phyloP scores from a whole-genome alignment of 2,888 invertebrate species.

The Polylopha cassiicola region DNA sequence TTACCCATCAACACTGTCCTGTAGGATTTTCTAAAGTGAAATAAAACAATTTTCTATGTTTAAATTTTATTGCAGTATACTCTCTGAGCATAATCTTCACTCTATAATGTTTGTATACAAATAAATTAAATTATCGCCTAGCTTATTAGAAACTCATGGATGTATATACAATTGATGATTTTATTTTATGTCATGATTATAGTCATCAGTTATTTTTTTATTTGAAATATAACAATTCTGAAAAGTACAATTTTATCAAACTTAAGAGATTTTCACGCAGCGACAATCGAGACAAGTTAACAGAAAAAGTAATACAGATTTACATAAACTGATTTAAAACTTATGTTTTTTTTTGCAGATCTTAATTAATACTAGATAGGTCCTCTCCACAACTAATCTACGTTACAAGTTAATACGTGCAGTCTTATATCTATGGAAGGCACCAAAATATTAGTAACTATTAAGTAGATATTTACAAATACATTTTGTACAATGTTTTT shows the following conservation, averaged over 20 bases:
- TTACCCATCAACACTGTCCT: too few species aligned
- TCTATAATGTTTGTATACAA: constrained; percentile 24
- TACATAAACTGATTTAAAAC: too few species aligned
- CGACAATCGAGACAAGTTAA: too few species aligned
- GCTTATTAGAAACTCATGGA: constrained; percentile 21
- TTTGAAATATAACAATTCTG: too few species aligned
- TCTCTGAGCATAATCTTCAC: constrained; percentile 26
- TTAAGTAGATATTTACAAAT: constrained; percentile 29
- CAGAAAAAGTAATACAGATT: too few species aligned
- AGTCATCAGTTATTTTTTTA: too few species aligned
- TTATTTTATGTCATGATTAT: constrained; percentile 8
- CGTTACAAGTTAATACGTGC: constrained; percentile 28
- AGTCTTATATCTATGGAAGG: constrained; percentile 54
- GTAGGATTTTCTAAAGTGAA: constrained; percentile 29
- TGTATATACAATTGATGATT: not conserved
- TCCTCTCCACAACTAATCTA: constrained; percentile 16
- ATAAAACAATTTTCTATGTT: constrained; percentile 20
- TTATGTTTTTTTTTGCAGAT: constrained; percentile 12
- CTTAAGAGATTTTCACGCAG: too few species aligned
- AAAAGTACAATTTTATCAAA: too few species aligned
- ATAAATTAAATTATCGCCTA: constrained; percentile 30
- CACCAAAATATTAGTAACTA: constrained; percentile 36
- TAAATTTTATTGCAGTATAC: constrained; percentile 35
- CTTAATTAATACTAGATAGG: constrained; percentile 14
- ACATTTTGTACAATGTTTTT: constrained; percentile 21